Base-by-base conservation (phyloP, 1,140 invertebrate genomes). In the Mycetomoellerius zeteki region DNA sequence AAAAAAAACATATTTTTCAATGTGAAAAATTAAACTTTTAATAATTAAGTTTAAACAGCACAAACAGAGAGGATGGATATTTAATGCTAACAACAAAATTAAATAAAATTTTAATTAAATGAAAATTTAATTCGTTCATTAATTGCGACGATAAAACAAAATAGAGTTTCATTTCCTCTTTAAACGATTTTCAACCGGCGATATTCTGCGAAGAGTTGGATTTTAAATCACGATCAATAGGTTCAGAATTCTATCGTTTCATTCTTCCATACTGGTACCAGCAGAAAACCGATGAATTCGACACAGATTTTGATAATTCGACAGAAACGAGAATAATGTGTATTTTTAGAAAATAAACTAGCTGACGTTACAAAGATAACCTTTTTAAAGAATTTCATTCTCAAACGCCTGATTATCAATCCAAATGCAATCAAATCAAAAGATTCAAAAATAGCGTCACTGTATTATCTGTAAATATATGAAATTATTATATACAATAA, bases 211-310 rank as follows among this genome's bases (percentile, higher is more conserved):
- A 52, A 71, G 0, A 50, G 0, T 10, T 16, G n/a, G 52, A 81
- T 58, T 76, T 88, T 47, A 69, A 52, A 76, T 87, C 69, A 33
- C 10, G 1, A 54, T 37, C 21, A 3, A 80, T n/a, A 21, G 16
- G 37, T 10, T 50, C 8, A 4, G 27, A 14, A 67, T 80, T 5
- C n/a, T 21, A 19, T 60, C 30, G 2, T 24, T 58, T 71, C 1
- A 16, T 58, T 37, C 16, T 33, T 21, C 24, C 54, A 56, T 43
- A 56, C 67, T 69, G 81, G 73, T 86, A 89, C 75, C 87, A 84
- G 82, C 82, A 88, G 43, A 37, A 33, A 27, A 86, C 58, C 6
- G 14, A 43, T 8, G 14, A 58, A 43, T 8, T 43, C 30, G 43
- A 50, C 30, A 50, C 0, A 30, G 8, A 24, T 80, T 67, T 50